phyloP scores from a whole-genome alignment of 2,797 vertebrate species.

The Etheostoma perlongum region DNA sequence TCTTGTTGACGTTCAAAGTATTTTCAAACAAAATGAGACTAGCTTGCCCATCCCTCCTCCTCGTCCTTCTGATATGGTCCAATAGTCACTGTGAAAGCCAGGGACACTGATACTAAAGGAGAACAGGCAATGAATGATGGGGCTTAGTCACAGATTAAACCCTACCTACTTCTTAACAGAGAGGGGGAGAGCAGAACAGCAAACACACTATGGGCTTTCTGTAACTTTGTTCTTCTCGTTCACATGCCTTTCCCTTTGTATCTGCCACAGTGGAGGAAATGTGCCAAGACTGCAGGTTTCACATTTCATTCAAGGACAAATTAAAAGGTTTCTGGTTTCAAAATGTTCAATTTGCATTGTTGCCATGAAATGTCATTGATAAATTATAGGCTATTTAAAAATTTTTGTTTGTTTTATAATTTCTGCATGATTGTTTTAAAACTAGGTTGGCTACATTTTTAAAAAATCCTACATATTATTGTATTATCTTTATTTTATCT shows the following conservation, averaged over 20 bases:
- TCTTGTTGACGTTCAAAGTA: no score
- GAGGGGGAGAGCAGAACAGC: constrained; percentile 14
- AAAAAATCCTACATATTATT: background rate
- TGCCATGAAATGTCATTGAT: background rate
- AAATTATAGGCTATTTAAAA: background rate
- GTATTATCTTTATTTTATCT: background rate
- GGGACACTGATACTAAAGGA: constrained; percentile 54
- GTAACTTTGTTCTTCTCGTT: constrained; percentile 1
- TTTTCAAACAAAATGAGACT: no score
- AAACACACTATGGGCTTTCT: constrained; percentile 35
- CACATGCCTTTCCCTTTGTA: constrained; percentile 43
- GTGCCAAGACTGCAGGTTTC: constrained; percentile 29
- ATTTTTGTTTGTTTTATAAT: no score
- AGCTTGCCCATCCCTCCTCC: no score
- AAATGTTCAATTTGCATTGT: background rate
- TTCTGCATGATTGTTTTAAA: no score
- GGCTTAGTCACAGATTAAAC: constrained; percentile 76
- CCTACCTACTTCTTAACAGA: constrained; percentile 52
- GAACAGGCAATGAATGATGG: constrained; percentile 71
- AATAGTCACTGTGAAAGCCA: constrained; percentile 49
- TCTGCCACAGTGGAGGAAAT: constrained; percentile 24
- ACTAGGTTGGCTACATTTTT: background rate
- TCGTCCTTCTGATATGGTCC: constrained; percentile 55
- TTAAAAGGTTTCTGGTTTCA: background rate
- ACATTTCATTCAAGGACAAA: constrained; percentile 41